Evolutionary conservation across 2,113 vertebrate species (phyloP).

Genomic region (Tychaedon coryphoeus): DNA sequence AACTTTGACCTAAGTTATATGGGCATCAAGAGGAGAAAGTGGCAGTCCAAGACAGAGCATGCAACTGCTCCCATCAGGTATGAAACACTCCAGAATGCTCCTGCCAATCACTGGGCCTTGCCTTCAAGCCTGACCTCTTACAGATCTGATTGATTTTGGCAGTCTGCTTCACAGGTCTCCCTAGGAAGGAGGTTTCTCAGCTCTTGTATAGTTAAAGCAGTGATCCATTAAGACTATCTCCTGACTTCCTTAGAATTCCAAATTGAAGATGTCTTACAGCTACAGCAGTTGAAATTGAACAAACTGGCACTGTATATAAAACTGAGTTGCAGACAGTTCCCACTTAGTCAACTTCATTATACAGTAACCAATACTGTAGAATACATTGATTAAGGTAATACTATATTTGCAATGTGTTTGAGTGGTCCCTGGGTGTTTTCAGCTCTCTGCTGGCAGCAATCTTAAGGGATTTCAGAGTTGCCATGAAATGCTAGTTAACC

Average conservation of each 20-base stretch:
- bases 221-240: neutral
- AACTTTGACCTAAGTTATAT: neutral
- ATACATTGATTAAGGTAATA: neutral
- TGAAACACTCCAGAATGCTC: neutral
- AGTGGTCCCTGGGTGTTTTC: neutral
- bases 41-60: neutral
- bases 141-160: neutral
- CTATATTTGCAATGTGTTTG: neutral
- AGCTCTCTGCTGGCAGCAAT: neutral
- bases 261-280: neutral
- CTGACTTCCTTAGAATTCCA: neutral
- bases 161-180: neutral
- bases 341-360: neutral
- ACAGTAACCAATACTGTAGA: neutral
- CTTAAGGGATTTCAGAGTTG: neutral
- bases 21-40: neutral
- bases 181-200: neutral
- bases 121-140: neutral
- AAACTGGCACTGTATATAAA: neutral
- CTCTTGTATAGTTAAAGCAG: neutral
- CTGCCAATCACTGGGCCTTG: rapidly evolving
- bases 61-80: neutral
- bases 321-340: neutral
- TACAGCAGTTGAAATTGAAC: neutral
- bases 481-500: neutral